Base-by-base conservation (phyloP, 2,888 invertebrate species). In the Halocaridina rubra region DNA sequence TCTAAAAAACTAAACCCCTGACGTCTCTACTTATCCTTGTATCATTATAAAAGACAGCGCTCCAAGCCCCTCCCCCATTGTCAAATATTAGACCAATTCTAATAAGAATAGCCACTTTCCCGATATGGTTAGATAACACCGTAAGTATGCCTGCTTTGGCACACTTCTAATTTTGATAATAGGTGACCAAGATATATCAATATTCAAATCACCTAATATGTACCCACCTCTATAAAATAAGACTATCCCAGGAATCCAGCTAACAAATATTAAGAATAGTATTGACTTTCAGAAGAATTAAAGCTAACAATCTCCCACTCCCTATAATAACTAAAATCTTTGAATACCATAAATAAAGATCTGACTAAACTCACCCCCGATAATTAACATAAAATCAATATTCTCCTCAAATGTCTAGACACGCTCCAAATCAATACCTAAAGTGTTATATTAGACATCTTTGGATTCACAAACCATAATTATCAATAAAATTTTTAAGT, bases 81-180 rank as follows among this genome's bases (percentile, higher is more conserved):
- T 92, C 92, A 90, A 92, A 89, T 90, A 93, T 92, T 90, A 93
- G 93, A 89, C 92, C 91, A 92, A 94, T 93, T 67, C 92, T 90
- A 89, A 94, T 90, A 90, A 94, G 92, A 91, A 95, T 92, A 89
- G 93, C 91, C 22, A 94, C 93, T 93, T 95, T 95, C 0, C 95
- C 95, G 90, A 95, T 91, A 16, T 95, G 95, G 93, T 95, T 95
- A 24, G 93, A 93, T 90, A 95, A 91, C 89, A 93, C 93, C 19
- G 95, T 95, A 90, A 95, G 92, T 91, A 95, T 94, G 0, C 94
- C 94, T 0, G 94, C 94, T 39, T 33, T 46, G 5, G 46, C 93
- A 89, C 94, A 94, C 86, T 93, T 93, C 80, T 92, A 90, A 92
- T 94, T 95, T 24, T 39, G 19, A 1, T 74, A 53, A 46, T 46